A percentile compares a stretch with the other conserved stretches of the same genome.
Evolutionary conservation across 37 sponge, comb jelly and placozoan genomes (phyloP).

Genomic region (Cliona cf. orientalis): DNA sequence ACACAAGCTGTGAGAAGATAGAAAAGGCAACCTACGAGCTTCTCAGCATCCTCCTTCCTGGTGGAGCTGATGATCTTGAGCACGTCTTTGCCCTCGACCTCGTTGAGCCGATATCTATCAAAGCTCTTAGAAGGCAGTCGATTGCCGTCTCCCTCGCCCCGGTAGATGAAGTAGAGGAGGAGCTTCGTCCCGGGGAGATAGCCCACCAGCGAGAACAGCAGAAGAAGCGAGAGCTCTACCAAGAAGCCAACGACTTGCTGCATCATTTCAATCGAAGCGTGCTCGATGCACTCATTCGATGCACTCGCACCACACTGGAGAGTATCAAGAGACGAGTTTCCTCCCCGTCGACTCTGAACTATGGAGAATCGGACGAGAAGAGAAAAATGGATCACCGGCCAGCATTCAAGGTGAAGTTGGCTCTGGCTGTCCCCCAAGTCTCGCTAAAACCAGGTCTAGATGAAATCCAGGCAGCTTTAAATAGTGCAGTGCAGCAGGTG

Average conservation of each 20-base stretch:
- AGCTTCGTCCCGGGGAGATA: slow-evolving; percentile 43
- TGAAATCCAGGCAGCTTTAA: slow-evolving; percentile 85
- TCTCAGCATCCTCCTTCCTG: slow-evolving; percentile 47
- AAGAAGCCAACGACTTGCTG: slow-evolving; percentile 70
- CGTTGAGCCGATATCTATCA: neutral
- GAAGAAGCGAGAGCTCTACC: slow-evolving; percentile 47
- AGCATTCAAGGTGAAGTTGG: slow-evolving; percentile 68
- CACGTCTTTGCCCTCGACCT: neutral
- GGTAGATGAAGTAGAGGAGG: slow-evolving; percentile 26
- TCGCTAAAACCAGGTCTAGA: slow-evolving; percentile 86
- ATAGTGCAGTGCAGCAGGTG: slow-evolving; percentile 71
- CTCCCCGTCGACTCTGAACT: slow-evolving; percentile 63
- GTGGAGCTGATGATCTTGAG: neutral
- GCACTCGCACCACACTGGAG: slow-evolving; percentile 81
- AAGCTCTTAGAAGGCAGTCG: neutral
- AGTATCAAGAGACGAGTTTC: slow-evolving; percentile 69
- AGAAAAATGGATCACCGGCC: slow-evolving; percentile 61
- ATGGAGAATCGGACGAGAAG: slow-evolving; percentile 51
- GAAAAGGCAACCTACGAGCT: slow-evolving; percentile 78
- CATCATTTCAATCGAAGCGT: slow-evolving; percentile 67
- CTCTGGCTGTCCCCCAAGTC: slow-evolving; percentile 81
- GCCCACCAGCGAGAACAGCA: slow-evolving; percentile 30
- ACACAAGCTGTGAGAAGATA: slow-evolving; percentile 55
- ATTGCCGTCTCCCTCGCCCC: neutral
- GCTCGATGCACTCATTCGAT: slow-evolving; percentile 75